Conservation (phyloP, 2,797 vertebrate species). For the Sternarchorhynchus goeldii region DNA sequence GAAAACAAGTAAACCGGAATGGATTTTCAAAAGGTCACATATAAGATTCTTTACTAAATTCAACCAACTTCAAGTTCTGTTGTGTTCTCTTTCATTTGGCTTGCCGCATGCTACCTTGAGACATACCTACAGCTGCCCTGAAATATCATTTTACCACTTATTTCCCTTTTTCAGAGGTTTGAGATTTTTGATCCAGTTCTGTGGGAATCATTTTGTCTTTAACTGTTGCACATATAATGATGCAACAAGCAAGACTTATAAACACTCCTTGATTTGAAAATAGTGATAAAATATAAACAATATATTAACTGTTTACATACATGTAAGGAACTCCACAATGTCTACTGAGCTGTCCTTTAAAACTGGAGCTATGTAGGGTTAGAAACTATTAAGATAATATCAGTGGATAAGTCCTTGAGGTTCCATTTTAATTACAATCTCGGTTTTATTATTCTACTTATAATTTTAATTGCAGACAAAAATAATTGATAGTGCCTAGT, state of each 20-base stretch:
- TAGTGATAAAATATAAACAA: too few relatives aligned
- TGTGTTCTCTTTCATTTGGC: neutral
- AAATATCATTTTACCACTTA: neutral
- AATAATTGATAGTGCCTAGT: slow-evolving; percentile 48
- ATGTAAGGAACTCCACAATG: too few relatives aligned
- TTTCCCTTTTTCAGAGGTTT: too few relatives aligned
- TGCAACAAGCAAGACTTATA: too few relatives aligned
- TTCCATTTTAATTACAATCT: slow-evolving; percentile 54
- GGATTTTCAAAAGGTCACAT: neutral
- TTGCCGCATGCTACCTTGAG: neutral
- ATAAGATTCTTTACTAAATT: neutral
- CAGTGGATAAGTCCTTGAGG: too few relatives aligned
- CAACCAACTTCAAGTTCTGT: neutral
- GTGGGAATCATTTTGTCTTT: too few relatives aligned
- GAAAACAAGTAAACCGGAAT: neutral
- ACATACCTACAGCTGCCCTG: neutral
- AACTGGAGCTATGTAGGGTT: too few relatives aligned
- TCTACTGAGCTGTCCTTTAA: too few relatives aligned
- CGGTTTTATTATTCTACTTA: slow-evolving; percentile 34
- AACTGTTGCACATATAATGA: too few relatives aligned
- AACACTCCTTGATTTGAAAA: too few relatives aligned
- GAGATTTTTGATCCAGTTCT: too few relatives aligned
- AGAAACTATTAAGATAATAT: neutral
- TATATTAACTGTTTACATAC: too few relatives aligned
- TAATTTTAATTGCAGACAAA: slow-evolving; percentile 37